These are phyloP conservation scores for Drosophila subobscura DNA, from an alignment of 1,140 invertebrate genomes.

Conservation along the genomic window DNA sequence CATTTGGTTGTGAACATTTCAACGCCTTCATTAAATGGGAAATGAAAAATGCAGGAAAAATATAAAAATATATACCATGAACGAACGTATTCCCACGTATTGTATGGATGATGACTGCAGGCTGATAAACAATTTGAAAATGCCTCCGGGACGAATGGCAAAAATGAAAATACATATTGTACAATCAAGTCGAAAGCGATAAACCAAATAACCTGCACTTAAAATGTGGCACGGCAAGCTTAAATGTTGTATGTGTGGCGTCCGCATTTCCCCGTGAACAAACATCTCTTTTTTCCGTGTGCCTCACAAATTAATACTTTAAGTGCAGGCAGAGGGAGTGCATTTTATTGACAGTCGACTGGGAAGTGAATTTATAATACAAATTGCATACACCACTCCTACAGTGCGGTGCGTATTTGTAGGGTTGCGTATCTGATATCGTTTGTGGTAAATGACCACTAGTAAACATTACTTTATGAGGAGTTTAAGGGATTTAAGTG, in stretches of 20 bases:
- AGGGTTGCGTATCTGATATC: no score
- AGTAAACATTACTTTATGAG: not conserved
- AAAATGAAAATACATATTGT: constrained; percentile 17
- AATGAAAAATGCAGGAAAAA: constrained; percentile 10
- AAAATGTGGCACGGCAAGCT: no score
- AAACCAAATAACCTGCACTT: constrained; percentile 16
- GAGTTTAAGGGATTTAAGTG: not conserved
- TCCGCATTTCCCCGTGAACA: constrained; percentile 13
- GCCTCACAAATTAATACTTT: constrained; percentile 12
- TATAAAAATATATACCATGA: no score
- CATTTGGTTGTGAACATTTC: constrained; percentile 46
- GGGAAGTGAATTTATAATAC: not conserved
- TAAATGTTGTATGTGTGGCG: constrained; percentile 6
- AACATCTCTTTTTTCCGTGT: constrained; percentile 9
- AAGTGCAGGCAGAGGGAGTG: constrained; percentile 3
- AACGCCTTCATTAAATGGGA: constrained; percentile 41
- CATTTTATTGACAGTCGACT: not conserved
- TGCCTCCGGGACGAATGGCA: constrained; percentile 16
- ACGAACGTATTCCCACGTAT: no score
- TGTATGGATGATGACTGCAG: constrained; percentile 10
- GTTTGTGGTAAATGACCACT: not conserved
- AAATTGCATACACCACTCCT: not conserved
- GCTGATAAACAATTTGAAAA: constrained; percentile 54
- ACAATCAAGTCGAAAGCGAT: constrained; percentile 14
- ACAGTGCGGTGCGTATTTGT: no score